Evolutionary conservation across 2,113 vertebrate genomes (phyloP), one percentile per base, ranked within the genome.

Genomic region (Tachysurus fulvidraco): DNA sequence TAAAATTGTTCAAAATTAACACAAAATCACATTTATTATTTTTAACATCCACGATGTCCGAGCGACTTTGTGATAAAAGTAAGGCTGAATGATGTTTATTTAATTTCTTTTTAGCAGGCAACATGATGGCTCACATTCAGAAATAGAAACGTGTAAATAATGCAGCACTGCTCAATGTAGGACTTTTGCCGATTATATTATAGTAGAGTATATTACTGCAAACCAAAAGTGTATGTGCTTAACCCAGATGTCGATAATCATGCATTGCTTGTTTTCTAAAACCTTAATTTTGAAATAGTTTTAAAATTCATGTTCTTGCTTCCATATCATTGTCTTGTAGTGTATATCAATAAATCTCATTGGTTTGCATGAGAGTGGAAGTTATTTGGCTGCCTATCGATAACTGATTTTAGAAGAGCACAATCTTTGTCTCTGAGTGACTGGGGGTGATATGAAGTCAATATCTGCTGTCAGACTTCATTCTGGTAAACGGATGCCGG

Each of bases 331-430:
- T 98, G 97, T 97, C 98, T 96, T 96, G 64, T 25, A 21, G 19
- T 44, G n/a, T 96, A 92, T 97, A 97, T 98, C 97, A 96, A 98
- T 98, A 96, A 95, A 94, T 94, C 95, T 91, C 83, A 52, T 64
- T 67, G 55, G 78, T 65, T 84, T 19, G 64, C 92, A 85, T 81
- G 93, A 93, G 95, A 82, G 83, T 69, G 94, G 96, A 96, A 95
- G 96, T 97, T 96, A 97, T 97, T 97, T 95, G 95, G 93, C 93
- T 94, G 93, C 94, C 85, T 97, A 97, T 97, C 97, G 96, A 99
- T 99, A 99, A 96, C 96, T 96, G 98, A 98, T 98, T 98, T 95
- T 95, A 95, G 95, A 96, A 95, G 96, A 95, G 96, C 96, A 97
- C 98, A 96, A 95, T 96, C 95, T 94, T 95, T 84, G 95, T 96